Base-by-base conservation (phyloP, 2,888 invertebrate species). In the Carpatolechia fugitivella region DNA sequence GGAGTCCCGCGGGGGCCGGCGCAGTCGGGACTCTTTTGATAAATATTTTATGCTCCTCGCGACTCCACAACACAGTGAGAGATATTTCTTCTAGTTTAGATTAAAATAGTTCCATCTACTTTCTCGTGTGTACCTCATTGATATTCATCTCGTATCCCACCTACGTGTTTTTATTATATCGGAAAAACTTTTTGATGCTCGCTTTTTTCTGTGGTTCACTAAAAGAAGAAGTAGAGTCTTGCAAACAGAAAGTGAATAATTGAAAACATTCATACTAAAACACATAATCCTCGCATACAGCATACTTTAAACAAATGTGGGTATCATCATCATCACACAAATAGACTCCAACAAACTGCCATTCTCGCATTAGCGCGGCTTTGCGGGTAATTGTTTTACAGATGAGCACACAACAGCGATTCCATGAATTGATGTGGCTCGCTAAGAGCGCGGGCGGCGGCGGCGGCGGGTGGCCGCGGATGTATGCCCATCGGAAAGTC, bases 401-500 rank as follows among this genome's bases (percentile, higher is more conserved):
- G 67, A 66, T 66, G 69, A 70, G 68, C 67, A 68, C 63, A 71
- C 66, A 66, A 35, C 52, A 71, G 69, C 68, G 68, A 67, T 75
- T 64, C 63, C 67, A 74, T 76, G 74, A 78, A 78, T 76, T 70
- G 74, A 76, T 71, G 69, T 65, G 68, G 64, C 69, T 61, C 63
- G 64, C 62, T 69, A 70, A 72, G 71, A 64, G 69, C 63, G 64
- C 65, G 64, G 69, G 67, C 63, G 68, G 69, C 67, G 66, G 8
- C 24, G 24, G 72, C 69, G 69, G 29, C 14, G 20, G 30, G 7
- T 72, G 78, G 74, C 78, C 79, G 76, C 78, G 80, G 82, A 86
- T 83, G 85, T 85, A 87, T 85, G 79, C 80, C 87, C 85, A 90
- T 90, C 80, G 87, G 81, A 88, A 89, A 88, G 83, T 85, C 88